These are phyloP conservation scores for Augochlora pura DNA, from an alignment of 1,140 invertebrate species.

Conservation along the genomic window DNA sequence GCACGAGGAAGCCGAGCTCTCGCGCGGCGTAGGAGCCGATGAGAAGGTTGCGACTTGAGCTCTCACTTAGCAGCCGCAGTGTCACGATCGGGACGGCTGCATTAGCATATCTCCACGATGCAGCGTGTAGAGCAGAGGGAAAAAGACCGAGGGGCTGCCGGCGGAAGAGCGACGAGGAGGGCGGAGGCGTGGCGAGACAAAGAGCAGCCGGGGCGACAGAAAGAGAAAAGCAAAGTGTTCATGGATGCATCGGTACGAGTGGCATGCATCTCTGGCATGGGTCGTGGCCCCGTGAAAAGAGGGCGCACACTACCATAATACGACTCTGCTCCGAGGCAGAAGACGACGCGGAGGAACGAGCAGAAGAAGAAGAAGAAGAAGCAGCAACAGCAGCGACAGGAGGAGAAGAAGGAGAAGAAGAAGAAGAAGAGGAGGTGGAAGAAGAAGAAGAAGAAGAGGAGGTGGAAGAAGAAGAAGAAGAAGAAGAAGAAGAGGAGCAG, in stretches of 20 bases:
- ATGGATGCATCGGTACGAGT: conserved; percentile 57
- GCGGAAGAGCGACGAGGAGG: background rate
- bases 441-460: conserved; percentile 15
- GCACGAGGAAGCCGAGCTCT: conserved; percentile 8
- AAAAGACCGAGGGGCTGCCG: background rate
- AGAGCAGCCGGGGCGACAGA: background rate
- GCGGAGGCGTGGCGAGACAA: background rate
- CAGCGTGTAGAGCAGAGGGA: conserved; percentile 53
- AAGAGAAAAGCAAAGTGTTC: conserved; percentile 50
- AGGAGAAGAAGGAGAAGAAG: background rate
- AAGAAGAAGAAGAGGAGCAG: conserved; percentile 18
- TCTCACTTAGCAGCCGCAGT: conserved; percentile 66
- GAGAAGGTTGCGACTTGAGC: conserved; percentile 66
- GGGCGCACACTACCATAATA: conserved; percentile 58
- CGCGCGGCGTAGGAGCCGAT: conserved; percentile 50
- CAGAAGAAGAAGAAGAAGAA: conserved; percentile 8
- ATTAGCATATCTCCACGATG: conserved; percentile 69
- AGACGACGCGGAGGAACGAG: conserved; percentile 13
- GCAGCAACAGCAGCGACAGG: too few relatives aligned
- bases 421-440: too few relatives aligned
- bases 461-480: background rate
- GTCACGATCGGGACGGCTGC: conserved; percentile 67
- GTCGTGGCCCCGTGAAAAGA: conserved; percentile 62
- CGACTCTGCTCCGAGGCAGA: conserved; percentile 35
- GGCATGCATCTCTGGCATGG: conserved; percentile 55